phyloP scores from a whole-genome alignment of 2,113 vertebrate genomes.

The Corvus moneduloides region DNA sequence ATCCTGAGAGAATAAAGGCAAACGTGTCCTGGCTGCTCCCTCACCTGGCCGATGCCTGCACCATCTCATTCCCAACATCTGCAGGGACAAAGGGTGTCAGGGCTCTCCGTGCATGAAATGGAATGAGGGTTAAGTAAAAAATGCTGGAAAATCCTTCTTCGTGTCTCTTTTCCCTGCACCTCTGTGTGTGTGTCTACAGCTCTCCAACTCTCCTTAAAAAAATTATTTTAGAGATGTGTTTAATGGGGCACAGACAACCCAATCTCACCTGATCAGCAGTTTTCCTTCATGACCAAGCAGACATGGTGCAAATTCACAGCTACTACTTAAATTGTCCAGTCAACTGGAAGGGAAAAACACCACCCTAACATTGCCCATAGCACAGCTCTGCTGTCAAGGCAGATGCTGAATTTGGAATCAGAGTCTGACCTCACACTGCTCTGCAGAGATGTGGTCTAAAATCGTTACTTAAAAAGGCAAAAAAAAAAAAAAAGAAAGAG shows the following conservation, averaged over 20 bases:
- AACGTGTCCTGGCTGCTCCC: not conserved
- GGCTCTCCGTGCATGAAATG: not conserved
- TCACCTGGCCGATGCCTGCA: not conserved
- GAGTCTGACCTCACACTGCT: not conserved
- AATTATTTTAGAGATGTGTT: not conserved
- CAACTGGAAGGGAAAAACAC: not conserved
- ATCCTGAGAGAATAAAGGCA: not conserved
- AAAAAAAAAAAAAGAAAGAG: not conserved
- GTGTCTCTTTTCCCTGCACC: not conserved
- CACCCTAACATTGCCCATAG: not conserved
- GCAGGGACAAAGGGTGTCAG: not conserved
- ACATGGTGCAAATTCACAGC: not conserved
- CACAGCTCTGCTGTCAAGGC: not conserved
- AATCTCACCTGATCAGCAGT: not conserved
- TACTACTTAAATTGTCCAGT: not conserved
- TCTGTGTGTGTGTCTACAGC: not conserved
- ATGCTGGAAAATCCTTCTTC: not conserved
- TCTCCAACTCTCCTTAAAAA: not conserved
- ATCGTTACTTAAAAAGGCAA: not conserved
- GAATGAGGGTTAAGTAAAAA: not conserved
- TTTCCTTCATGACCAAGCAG: not conserved
- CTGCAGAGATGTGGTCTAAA: not conserved
- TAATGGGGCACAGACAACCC: not conserved
- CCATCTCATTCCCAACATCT: not conserved
- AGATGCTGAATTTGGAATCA: not conserved